phyloP scores from a whole-genome alignment of 30 jellyfish, hydroid and myxozoan species.

The Rhopilema esculentum region DNA sequence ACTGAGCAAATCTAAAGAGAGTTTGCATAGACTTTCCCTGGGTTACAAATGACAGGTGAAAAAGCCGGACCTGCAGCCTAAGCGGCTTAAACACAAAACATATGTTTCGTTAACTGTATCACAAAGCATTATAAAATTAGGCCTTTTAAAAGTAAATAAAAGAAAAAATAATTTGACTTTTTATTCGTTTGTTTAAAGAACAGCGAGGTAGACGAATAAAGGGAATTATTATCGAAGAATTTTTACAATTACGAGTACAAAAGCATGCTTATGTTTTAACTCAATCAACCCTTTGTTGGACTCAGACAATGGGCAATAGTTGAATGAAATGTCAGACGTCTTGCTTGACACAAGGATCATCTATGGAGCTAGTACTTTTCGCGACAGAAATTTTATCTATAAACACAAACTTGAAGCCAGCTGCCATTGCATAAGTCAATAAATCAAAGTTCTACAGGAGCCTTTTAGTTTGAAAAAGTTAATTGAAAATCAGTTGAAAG shows the following conservation, averaged over 20 bases:
- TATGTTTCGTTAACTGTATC: not conserved
- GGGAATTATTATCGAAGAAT: not conserved
- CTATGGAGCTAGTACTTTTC: not conserved
- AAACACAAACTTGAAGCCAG: too few species aligned
- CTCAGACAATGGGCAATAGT: not conserved
- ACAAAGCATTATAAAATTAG: not conserved
- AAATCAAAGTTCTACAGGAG: not conserved
- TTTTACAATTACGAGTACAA: not conserved
- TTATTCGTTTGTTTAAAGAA: not conserved
- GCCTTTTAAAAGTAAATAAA: not conserved
- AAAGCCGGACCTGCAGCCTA: conserved; percentile 37
- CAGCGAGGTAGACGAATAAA: not conserved
- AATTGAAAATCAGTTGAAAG: too few species aligned
- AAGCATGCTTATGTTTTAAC: too few species aligned
- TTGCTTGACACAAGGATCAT: not conserved
- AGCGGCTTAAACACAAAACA: not conserved
- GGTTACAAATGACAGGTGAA: conserved; percentile 25
- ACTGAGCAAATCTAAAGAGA: not conserved
- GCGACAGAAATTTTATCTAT: too few species aligned
- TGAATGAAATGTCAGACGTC: not conserved
- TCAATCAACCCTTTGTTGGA: not conserved
- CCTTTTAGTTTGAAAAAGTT: not conserved
- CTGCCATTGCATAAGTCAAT: too few species aligned
- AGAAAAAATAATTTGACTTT: not conserved
- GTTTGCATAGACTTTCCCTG: not conserved